These are phyloP conservation scores for Mergus octosetaceus DNA, from an alignment of 2,797 vertebrate genomes.

Conservation along the genomic window DNA sequence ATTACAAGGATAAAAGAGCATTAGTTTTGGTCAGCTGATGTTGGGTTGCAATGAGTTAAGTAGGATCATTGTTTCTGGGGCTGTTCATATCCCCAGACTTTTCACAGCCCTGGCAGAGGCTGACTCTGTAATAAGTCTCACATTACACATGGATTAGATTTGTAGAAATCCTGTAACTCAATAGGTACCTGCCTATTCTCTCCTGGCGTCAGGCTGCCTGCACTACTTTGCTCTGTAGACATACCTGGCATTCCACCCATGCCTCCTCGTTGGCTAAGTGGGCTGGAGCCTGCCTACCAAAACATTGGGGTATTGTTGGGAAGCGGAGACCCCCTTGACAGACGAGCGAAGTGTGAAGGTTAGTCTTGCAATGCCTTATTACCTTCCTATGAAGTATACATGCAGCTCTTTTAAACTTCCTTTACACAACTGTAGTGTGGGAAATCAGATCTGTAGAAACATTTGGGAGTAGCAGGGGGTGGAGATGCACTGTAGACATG, in stretches of 20 bases:
- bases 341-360: conserved; percentile 83
- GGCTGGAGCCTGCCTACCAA: conserved; percentile 83
- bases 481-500: conserved; percentile 53
- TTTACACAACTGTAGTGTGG: conserved; percentile 54
- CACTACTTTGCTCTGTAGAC: conserved; percentile 81
- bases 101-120: conserved; percentile 79
- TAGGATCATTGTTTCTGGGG: conserved; percentile 74
- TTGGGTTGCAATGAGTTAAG: conserved; percentile 79
- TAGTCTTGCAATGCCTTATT: conserved; percentile 80
- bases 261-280: conserved; percentile 84
- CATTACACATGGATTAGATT: conserved; percentile 89
- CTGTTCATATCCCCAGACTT: conserved; percentile 76
- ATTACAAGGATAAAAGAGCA: conserved; percentile 50
- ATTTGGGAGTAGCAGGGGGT: conserved; percentile 21
- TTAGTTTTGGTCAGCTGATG: conserved; percentile 61
- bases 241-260: conserved; percentile 90
- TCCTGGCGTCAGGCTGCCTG: conserved; percentile 88
- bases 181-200: conserved; percentile 89
- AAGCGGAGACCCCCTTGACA: conserved; percentile 80
- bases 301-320: conserved; percentile 84
- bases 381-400: conserved; percentile 74
- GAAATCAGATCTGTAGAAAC: conserved; percentile 67
- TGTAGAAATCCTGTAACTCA: conserved; percentile 89
- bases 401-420: conserved; percentile 64
- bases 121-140: conserved; percentile 86